Percentiles rank a stretch among this genome's conserved stretches.
phyloP scores from a whole-genome alignment of 2,797 vertebrate species.

The Champsocephalus esox region DNA sequence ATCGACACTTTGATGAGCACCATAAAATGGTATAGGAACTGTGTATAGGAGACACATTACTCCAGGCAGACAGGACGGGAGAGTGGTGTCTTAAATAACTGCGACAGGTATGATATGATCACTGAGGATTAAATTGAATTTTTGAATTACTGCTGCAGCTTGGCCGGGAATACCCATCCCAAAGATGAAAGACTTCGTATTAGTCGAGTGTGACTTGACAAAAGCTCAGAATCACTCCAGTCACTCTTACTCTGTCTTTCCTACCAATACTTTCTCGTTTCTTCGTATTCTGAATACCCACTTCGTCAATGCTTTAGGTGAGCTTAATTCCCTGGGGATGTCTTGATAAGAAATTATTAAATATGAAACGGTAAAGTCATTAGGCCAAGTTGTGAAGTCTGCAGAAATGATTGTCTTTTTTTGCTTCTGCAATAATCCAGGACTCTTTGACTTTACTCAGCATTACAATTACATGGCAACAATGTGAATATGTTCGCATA shows the following conservation, averaged over 20 bases:
- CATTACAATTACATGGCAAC: slow-evolving; percentile 15
- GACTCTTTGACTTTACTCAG: slow-evolving; percentile 15
- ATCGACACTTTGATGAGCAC: slow-evolving; percentile 62
- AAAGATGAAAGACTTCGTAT: slow-evolving; percentile 44
- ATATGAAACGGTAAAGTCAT: slow-evolving; percentile 41
- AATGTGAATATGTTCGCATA: slow-evolving; percentile 26
- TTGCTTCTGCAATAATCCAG: slow-evolving; percentile 29
- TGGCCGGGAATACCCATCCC: slow-evolving; percentile 39
- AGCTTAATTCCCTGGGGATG: slow-evolving; percentile 62
- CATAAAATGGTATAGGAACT: slow-evolving; percentile 26
- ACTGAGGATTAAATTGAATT: slow-evolving; percentile 62
- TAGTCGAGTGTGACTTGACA: slow-evolving; percentile 26
- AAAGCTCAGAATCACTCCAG: slow-evolving; percentile 8
- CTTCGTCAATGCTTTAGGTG: slow-evolving; percentile 49
- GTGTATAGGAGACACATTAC: slow-evolving; percentile 20
- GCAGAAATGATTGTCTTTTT: slow-evolving; percentile 22
- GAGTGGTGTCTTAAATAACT: slow-evolving; percentile 59
- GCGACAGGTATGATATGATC: slow-evolving; percentile 62
- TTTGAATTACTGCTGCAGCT: slow-evolving; percentile 62
- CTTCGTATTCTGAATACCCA: slow-evolving; percentile 25
- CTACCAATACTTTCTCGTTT: neutral
- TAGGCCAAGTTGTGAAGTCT: slow-evolving; percentile 40
- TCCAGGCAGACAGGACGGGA: slow-evolving; percentile 24
- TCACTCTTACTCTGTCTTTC: slow-evolving; percentile 5
- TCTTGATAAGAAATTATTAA: slow-evolving; percentile 69